Evolutionary conservation across 2,113 vertebrate species (phyloP), one percentile per base, ranked within the genome.

Genomic region (Callocephalon fimbriatum): DNA sequence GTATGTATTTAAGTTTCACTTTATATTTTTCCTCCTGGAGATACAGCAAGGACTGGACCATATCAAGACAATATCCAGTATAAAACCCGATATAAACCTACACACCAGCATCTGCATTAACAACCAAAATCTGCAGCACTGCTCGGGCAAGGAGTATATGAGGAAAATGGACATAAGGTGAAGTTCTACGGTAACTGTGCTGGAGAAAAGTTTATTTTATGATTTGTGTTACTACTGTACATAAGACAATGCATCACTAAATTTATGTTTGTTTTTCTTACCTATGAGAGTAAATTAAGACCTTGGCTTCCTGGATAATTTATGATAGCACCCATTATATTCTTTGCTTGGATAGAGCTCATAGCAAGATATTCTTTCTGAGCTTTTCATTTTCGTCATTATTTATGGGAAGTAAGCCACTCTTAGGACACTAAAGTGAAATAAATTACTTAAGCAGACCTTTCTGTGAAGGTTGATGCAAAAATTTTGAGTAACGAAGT

Each of bases 371-470:
- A 35, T 59, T 88, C 53, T 93, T 86, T 88, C 21, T 74, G 66
- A 77, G 19, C 20, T 96, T 95, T 86, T 25, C 8, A 31, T 83
- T 97, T 92, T 94, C 18, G 74, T 90, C 10, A 15, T 91, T 90
- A 74, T 91, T 94, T 79, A 86, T 80, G 62, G 80, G 21, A 37
- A 35, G 5, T 47, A 65, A 50, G 22, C 32, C 50, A 71, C 90
- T 87, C 16, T 58, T 87, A 37, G 25, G 10, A 88, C 48, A 48
- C 47, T 61, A 50, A 80, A 56, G 20, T 59, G 68, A 96, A 90
- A 78, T 8, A 65, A 58, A 84, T 42, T 10, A 91, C 68, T 80
- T 51, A 73, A 47, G 22, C 14, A 86, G 47, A 91, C 6, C 6
- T 95, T 72, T 67, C 31, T 93, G 76, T 22, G 61, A 85, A 87